Percentiles rank a stretch among this genome's conserved stretches.
phyloP scores from a whole-genome alignment of 2,113 vertebrate genomes.

The Chionomys nivalis region DNA sequence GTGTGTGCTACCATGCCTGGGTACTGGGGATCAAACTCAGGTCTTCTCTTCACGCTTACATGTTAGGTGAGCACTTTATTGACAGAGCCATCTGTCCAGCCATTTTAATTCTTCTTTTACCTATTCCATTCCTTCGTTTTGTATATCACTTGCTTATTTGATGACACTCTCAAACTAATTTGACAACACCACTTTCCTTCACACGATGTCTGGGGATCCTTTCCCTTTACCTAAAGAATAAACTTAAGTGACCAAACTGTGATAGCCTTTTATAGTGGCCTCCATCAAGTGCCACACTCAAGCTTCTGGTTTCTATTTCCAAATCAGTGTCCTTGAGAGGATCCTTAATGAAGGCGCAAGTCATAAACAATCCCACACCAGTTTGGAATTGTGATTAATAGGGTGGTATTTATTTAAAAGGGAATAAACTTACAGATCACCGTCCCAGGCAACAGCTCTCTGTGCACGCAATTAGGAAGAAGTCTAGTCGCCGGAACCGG shows the following conservation, averaged over 20 bases:
- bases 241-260: neutral
- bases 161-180: neutral
- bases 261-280: neutral
- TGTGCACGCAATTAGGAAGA: no score
- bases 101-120: neutral
- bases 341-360: no score
- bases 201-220: neutral
- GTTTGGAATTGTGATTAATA: no score
- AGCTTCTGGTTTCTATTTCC: slow-evolving; percentile 8
- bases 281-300: neutral
- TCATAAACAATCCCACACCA: no score
- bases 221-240: neutral
- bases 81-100: neutral
- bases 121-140: neutral
- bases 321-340: slow-evolving; percentile 41
- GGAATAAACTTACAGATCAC: no score
- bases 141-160: neutral
- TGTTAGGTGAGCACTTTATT: no score
- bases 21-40: neutral
- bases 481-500: no score
- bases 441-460: no score
- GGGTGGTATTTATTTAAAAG: no score
- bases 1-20: neutral
- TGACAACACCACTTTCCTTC: neutral
- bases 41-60: neutral